phyloP scores from a whole-genome alignment of 2,888 invertebrate species.

The Argyresthia goedartella region DNA sequence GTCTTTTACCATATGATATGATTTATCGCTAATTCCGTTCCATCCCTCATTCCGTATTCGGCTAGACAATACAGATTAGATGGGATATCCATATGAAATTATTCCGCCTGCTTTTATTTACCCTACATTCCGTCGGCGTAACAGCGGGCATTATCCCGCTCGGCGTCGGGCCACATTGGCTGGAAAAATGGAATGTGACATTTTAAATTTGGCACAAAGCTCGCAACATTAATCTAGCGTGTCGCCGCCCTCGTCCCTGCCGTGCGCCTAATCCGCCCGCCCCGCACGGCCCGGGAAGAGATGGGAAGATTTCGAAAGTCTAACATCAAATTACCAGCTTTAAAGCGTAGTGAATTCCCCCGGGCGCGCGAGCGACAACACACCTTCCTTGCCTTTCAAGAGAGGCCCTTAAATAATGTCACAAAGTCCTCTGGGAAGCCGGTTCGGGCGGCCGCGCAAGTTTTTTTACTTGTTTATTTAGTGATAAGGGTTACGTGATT shows the following conservation, averaged over 20 bases:
- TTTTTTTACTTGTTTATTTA: slow-evolving; percentile 46
- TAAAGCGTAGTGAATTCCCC: slow-evolving; percentile 63
- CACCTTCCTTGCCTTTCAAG: slow-evolving; percentile 67
- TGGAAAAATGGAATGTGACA: slow-evolving; percentile 66
- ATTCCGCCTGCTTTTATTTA: no score
- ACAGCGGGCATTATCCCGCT: slow-evolving; percentile 15
- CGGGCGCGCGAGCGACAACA: slow-evolving; percentile 44
- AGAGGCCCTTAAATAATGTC: slow-evolving; percentile 55
- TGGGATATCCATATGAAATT: no score
- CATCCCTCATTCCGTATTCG: no score
- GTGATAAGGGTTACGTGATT: no score
- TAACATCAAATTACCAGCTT: slow-evolving; percentile 68
- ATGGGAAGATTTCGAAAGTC: slow-evolving; percentile 66
- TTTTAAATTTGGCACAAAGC: slow-evolving; percentile 65
- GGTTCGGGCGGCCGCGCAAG: slow-evolving; percentile 45
- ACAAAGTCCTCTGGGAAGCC: slow-evolving; percentile 63
- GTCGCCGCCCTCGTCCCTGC: slow-evolving; percentile 55
- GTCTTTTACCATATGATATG: no score
- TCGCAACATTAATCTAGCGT: slow-evolving; percentile 64
- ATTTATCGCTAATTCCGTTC: no score
- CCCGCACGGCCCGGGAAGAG: slow-evolving; percentile 51
- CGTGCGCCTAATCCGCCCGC: slow-evolving; percentile 60
- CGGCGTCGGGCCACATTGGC: slow-evolving; percentile 47
- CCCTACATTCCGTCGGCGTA: no score
- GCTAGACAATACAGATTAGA: no score